phyloP scores from a whole-genome alignment of 1,140 invertebrate genomes.

The Drosophila watanabei region DNA sequence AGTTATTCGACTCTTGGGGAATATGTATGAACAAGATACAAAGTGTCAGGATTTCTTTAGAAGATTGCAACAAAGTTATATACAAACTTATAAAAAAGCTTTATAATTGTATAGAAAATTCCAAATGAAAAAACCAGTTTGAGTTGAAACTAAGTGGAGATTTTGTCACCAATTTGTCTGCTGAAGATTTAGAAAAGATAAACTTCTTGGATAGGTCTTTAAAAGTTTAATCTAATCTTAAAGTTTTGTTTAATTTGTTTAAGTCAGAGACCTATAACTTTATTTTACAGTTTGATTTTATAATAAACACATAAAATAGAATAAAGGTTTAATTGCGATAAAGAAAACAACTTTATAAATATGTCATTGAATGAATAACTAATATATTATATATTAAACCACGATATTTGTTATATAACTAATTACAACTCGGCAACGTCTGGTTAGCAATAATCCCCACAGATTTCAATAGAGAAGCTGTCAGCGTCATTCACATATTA shows the following conservation, averaged over 20 bases:
- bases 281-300: background rate
- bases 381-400: background rate
- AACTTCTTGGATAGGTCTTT: background rate
- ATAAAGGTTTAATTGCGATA: background rate
- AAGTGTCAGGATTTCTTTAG: background rate
- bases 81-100: background rate
- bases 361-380: background rate
- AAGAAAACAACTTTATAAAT: background rate
- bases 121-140: background rate
- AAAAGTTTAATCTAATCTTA: accelerated
- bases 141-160: too few relatives aligned
- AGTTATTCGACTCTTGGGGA: background rate
- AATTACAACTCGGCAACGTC: background rate
- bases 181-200: background rate
- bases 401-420: background rate
- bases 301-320: background rate
- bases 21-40: background rate
- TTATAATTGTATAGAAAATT: background rate
- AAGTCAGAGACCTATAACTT: background rate
- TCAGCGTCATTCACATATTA: conserved; percentile 6
- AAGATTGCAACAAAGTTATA: background rate
- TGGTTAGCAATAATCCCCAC: background rate
- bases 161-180: background rate
- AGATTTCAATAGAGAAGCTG: conserved; percentile 3
- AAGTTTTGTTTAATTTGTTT: background rate